Evolutionary conservation across 1,140 invertebrate species (phyloP).

Genomic region (Elymnias hypermnestra): DNA sequence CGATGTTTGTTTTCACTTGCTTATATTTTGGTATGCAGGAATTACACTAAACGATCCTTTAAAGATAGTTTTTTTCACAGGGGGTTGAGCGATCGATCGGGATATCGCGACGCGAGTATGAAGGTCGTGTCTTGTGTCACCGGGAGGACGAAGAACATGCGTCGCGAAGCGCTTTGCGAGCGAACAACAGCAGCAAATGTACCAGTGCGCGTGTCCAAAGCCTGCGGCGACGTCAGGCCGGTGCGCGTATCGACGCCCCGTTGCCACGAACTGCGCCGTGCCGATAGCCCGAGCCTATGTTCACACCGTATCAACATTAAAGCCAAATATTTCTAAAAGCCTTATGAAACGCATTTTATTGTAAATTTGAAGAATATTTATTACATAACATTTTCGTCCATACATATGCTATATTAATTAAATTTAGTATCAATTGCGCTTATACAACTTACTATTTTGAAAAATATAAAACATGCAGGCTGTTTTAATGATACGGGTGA

Average conservation of each 20-base stretch:
- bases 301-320: slow-evolving; percentile 47
- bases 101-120: slow-evolving; percentile 32
- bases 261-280: slow-evolving; percentile 31
- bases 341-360: too few species aligned
- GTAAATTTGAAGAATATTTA: too few species aligned
- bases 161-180: slow-evolving; percentile 36
- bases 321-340: slow-evolving; percentile 33
- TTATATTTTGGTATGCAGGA: slow-evolving; percentile 23
- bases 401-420: too few species aligned
- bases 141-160: slow-evolving; percentile 36
- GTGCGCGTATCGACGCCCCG: slow-evolving; percentile 62
- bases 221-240: slow-evolving; percentile 55
- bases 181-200: slow-evolving; percentile 33
- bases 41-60: slow-evolving; percentile 28
- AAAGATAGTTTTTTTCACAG: slow-evolving; percentile 22
- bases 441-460: too few species aligned
- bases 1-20: slow-evolving; percentile 68
- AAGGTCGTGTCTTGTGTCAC: slow-evolving; percentile 26
- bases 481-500: too few species aligned
- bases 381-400: too few species aligned
- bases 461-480: too few species aligned
- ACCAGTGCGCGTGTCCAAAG: slow-evolving; percentile 48
- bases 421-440: too few species aligned
- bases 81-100: slow-evolving; percentile 25
- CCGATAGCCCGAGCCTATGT: slow-evolving; percentile 34